Base-by-base conservation (phyloP, 1,140 invertebrate species). In the Ylistrum balloti region DNA sequence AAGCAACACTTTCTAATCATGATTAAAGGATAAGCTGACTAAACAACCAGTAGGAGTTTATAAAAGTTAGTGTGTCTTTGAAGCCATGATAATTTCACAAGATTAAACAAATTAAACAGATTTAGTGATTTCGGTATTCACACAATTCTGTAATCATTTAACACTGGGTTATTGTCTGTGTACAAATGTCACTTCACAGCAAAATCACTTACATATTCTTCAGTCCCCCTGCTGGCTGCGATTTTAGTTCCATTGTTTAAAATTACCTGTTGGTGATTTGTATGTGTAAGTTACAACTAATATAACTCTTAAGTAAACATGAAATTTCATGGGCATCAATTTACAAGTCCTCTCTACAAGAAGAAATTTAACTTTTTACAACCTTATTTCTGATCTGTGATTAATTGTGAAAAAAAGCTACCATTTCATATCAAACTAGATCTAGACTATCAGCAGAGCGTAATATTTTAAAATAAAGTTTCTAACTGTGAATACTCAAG, bases 401-500 rank as follows among this genome's bases (percentile, higher is more conserved):
- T 38, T 38, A 13, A 38, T 13, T 5, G 13, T 38, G 35, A 38
- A 38, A 38, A n/a, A n/a, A n/a, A n/a, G n/a, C n/a, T n/a, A n/a
- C n/a, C n/a, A n/a, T n/a, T n/a, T n/a, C n/a, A n/a, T n/a, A n/a
- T n/a, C n/a, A n/a, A n/a, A n/a, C n/a, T n/a, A n/a, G n/a, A n/a
- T n/a, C n/a, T n/a, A n/a, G n/a, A n/a, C n/a, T n/a, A n/a, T n/a
- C n/a, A n/a, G n/a, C n/a, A n/a, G n/a, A n/a, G n/a, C n/a, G n/a
- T n/a, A n/a, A n/a, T n/a, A n/a, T n/a, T n/a, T n/a, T n/a, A n/a
- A n/a, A n/a, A n/a, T 74, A 38, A 38, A 38, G 13, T 38, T 5
- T 74, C n/a, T n/a, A n/a, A n/a, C n/a, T n/a, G 56, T 74, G 56
- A 74, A 74, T 28, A 74, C 28, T 28, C n/a, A 74, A 74, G 56